Percentiles rank a stretch among this genome's conserved stretches.
Evolutionary conservation across 2,888 invertebrate species (phyloP).

Genomic region (Hipparchia sbordonii): DNA sequence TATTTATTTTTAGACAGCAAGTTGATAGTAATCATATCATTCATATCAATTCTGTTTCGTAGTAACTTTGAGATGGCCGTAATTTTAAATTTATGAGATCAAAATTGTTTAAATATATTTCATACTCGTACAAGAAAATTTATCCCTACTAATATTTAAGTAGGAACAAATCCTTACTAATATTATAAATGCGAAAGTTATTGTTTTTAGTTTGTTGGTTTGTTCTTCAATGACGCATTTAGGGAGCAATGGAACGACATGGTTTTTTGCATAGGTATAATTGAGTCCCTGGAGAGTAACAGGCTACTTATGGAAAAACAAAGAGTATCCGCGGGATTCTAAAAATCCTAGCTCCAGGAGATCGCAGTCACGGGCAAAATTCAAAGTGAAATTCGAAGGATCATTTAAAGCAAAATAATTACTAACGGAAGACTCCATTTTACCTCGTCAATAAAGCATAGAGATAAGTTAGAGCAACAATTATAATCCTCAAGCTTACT

Average conservation of each 20-base stretch:
- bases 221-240: background rate
- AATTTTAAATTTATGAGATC: too few relatives aligned
- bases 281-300: too few relatives aligned
- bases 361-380: too few relatives aligned
- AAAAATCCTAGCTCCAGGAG: too few relatives aligned
- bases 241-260: background rate
- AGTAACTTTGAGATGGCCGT: too few relatives aligned
- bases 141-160: background rate
- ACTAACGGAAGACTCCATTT: conserved; percentile 6
- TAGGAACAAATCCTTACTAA: background rate
- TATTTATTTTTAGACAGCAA: background rate
- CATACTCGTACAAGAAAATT: too few relatives aligned
- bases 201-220: background rate
- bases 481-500: conserved; percentile 19
- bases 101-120: too few relatives aligned
- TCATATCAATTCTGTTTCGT: too few relatives aligned
- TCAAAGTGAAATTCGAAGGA: background rate
- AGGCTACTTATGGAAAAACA: too few relatives aligned
- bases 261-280: too few relatives aligned
- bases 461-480: conserved; percentile 17
- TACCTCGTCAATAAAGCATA: conserved; percentile 12
- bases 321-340: too few relatives aligned
- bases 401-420: conserved; percentile 9
- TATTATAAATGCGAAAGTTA: background rate
- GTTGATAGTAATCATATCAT: background rate